Evolutionary conservation across 92 coral and sea anemone genomes (phyloP), one percentile per base, ranked within the genome.

Genomic region (Ricordea florida): DNA sequence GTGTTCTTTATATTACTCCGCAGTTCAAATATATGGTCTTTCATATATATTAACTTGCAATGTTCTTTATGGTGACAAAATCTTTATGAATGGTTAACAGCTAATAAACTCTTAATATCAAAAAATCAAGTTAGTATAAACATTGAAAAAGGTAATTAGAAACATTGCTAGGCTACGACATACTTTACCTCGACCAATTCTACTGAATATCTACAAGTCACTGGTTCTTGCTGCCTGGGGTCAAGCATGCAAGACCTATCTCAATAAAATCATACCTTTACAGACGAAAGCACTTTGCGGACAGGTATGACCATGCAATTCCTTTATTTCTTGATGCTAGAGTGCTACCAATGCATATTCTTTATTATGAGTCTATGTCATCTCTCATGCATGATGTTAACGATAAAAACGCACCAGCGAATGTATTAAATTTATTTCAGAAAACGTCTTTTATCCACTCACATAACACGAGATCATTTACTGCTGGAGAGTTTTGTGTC

Each of bases 381-480:
- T 46, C 38, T 46, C 69, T 67, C 32, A 41, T 83, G 85, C 63
- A 77, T 46, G 78, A 79, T 69, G 66, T 84, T 43, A 37, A 35
- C 44, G 33, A 43, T 50, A 38, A 68, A 38, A 37, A 28, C 17
- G 57, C 80, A 48, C 89, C 85, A 49, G 7, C 10, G 37, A 71
- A 71, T 26, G 36, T 80, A 11, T 22, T 45, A 42, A 72, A 80
- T 59, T 80, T 80, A 34, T 84, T 78, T 83, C 59, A 27, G 60
- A 48, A 56, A 47, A 63, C 63, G 46, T 67, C 80, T 45, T 35
- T 24, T 28, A 65, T 67, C 61, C 80, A 83, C 38, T 58, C 74
- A 50, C 60, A 79, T 62, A 57, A 62, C 33, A 85, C 86, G 16
- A 58, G 79, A 77, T 76, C 85, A 31, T 78, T 85, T 36, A 30